phyloP scores from a whole-genome alignment of 2,888 invertebrate genomes.

The Ypsolopha sequella region DNA sequence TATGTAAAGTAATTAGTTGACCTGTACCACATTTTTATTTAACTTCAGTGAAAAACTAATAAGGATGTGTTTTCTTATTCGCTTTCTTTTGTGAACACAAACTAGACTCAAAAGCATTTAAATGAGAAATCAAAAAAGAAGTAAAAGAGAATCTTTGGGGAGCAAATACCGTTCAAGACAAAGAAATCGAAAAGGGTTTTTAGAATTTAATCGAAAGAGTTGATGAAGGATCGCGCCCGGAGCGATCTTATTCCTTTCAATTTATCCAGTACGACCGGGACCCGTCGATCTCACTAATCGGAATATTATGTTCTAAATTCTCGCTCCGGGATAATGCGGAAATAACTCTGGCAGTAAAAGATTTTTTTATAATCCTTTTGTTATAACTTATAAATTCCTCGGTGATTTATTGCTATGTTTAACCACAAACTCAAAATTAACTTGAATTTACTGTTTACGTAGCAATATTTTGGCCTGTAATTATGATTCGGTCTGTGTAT shows the following conservation, averaged over 20 bases:
- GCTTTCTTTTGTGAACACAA: background rate
- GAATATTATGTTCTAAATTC: conserved; percentile 50
- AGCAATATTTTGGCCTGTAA: too few species aligned
- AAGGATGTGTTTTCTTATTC: too few species aligned
- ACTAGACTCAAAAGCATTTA: background rate
- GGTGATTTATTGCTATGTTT: too few species aligned
- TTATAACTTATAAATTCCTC: too few species aligned
- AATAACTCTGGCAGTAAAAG: background rate
- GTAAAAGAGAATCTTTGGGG: conserved; percentile 3
- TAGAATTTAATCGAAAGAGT: conserved; percentile 42
- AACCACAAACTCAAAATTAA: too few species aligned
- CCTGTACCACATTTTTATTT: too few species aligned
- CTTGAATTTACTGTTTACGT: too few species aligned
- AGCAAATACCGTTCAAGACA: conserved; percentile 2
- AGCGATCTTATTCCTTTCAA: conserved; percentile 41
- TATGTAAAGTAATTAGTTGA: too few species aligned
- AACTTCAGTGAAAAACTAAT: too few species aligned
- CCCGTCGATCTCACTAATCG: conserved; percentile 45
- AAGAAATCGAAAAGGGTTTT: conserved; percentile 24
- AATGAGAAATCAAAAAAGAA: conserved; percentile 3
- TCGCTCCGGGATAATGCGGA: conserved; percentile 11
- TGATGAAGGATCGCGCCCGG: conserved; percentile 45
- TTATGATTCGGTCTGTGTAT: too few species aligned
- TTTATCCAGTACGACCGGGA: conserved; percentile 34
- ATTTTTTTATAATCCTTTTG: background rate